Conservation (phyloP, 2,797 vertebrate species). For the Sebastes matsubarae region DNA sequence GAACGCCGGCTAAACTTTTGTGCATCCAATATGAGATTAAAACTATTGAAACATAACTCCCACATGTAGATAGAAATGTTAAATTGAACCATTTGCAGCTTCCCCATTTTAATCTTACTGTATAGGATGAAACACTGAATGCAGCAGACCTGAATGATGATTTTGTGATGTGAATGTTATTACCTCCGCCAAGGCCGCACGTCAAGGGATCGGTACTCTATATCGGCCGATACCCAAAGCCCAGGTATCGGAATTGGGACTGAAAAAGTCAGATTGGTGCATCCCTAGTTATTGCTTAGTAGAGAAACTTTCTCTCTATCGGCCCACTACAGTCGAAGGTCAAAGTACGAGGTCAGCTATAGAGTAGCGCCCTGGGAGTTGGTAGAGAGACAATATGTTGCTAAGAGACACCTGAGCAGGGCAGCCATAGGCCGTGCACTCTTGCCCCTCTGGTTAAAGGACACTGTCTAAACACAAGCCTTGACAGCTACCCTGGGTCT, state of each 20-base stretch:
- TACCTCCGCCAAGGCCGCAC: no score
- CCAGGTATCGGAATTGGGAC: no score
- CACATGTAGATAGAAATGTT: neutral
- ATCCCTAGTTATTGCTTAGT: neutral
- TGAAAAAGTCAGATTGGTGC: no score
- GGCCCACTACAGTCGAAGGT: neutral
- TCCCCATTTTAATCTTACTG: neutral
- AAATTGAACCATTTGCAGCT: neutral
- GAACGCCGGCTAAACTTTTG: constrained; percentile 2
- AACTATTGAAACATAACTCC: neutral
- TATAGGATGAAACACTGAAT: neutral
- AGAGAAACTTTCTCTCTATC: neutral
- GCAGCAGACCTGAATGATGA: neutral
- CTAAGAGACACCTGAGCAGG: constrained; percentile 14
- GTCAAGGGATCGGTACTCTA: no score
- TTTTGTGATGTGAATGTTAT: neutral
- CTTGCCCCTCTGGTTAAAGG: constrained; percentile 27
- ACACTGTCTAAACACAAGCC: constrained; percentile 15
- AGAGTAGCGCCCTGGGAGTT: neutral
- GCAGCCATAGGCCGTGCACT: constrained; percentile 11
- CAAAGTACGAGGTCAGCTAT: constrained; percentile 7
- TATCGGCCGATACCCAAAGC: no score
- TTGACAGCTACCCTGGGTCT: neutral
- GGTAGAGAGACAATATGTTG: neutral
- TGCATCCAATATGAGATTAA: neutral